Evolutionary conservation across 2,888 invertebrate species (phyloP).

Genomic region (Pammene aurita): DNA sequence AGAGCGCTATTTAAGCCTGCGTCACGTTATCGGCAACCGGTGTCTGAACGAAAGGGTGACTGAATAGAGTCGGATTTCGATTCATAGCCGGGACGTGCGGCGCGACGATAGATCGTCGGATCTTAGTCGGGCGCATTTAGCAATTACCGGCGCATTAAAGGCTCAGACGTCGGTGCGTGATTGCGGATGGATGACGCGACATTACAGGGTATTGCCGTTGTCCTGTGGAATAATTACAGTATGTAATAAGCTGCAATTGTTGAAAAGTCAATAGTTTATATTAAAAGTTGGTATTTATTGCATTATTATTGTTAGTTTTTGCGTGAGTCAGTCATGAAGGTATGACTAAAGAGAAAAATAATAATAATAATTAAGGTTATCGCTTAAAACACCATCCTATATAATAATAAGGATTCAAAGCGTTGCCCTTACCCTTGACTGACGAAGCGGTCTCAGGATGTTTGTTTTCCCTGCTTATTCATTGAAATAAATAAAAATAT

Average conservation of each 20-base stretch:
- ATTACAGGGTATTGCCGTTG: no score
- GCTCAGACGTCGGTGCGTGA: slow-evolving; percentile 14
- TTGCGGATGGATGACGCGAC: neutral
- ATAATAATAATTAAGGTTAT: no score
- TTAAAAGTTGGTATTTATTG: no score
- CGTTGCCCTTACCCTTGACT: neutral
- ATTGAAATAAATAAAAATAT: slow-evolving; percentile 17
- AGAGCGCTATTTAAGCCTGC: neutral
- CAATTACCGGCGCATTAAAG: slow-evolving; percentile 31
- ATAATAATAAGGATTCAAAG: neutral
- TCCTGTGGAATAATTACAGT: no score
- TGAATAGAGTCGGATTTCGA: slow-evolving; percentile 32
- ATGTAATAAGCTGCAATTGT: no score
- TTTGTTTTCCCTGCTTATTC: slow-evolving; percentile 6
- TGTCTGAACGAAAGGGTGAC: slow-evolving; percentile 27
- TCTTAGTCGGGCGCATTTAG: slow-evolving; percentile 24
- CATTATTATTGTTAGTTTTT: no score
- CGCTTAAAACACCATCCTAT: no score
- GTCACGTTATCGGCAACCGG: slow-evolving; percentile 25
- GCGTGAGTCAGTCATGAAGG: no score
- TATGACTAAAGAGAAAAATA: no score
- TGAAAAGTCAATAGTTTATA: no score
- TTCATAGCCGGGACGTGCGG: slow-evolving; percentile 30
- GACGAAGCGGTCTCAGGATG: neutral
- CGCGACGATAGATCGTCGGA: slow-evolving; percentile 6